Evolutionary conservation across 2,797 vertebrate species (phyloP), one percentile per base, ranked within the genome.

Genomic region (Varecia variegata): DNA sequence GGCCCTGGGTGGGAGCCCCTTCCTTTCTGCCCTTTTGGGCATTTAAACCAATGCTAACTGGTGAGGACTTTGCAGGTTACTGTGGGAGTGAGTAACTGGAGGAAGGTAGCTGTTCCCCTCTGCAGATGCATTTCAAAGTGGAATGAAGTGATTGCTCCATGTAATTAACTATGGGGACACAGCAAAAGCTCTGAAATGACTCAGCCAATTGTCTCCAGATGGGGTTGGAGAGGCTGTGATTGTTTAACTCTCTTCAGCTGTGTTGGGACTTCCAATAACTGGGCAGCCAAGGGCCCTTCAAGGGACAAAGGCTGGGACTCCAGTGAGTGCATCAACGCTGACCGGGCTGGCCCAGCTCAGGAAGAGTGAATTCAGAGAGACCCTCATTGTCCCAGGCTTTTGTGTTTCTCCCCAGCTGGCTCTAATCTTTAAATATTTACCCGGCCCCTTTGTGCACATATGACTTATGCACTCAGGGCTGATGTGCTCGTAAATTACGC

Each of bases 401-500:
- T 97, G 95, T 96, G 92, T 67, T 40, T 68, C 32, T 65, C 58
- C 73, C 88, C 92, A 96, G 94, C 96, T 89, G 97, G 96, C 96
- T 92, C 88, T 95, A 88, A 92, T 97, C 97, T 97, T 97, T 98
- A 97, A 98, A 98, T 97, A 98, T 98, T 98, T 98, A 98, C 97
- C 97, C 88, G 87, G 90, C 60, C 38, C 52, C 60, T 94, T 97
- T 97, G 97, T 98, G 85, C 73, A 23, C 17, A 3, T 76, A 40
- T 89, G 91, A 97, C 96, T 97, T 93, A 77, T 2, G 95, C 93
- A 81, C 93, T 79, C 67, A 1, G 7, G 86, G 79, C 65, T 81
- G 81, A 54, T 65, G 91, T 79, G 88, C 86, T 93, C 65, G 70
- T 97, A 96, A 90, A 95, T 94, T 60, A 86, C 35, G 8, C 40